Evolutionary conservation across 2,797 vertebrate species (phyloP).

Genomic region (Lithobates pipiens): DNA sequence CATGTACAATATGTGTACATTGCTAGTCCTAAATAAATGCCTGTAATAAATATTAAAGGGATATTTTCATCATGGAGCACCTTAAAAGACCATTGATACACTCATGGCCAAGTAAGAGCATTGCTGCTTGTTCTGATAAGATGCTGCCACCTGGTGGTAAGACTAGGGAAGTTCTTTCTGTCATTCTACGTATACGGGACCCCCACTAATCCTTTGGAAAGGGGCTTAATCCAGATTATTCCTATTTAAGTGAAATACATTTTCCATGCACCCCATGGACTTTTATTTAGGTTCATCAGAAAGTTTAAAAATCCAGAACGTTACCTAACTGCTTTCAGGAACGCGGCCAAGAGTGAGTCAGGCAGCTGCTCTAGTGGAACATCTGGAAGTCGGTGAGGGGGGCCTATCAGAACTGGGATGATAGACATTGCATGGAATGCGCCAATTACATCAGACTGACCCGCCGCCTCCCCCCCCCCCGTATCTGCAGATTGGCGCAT

Average conservation of each 20-base stretch:
- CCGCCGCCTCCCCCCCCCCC: not conserved
- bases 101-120: too few relatives aligned
- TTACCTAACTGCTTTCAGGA: slow-evolving; percentile 47
- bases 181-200: not conserved
- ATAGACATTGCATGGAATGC: slow-evolving; percentile 21
- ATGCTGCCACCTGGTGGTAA: slow-evolving; percentile 36
- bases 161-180: not conserved
- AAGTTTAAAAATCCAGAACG: not conserved
- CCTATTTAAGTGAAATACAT: not conserved
- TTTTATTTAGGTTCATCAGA: not conserved
- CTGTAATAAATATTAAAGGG: too few relatives aligned
- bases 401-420: slow-evolving; percentile 1
- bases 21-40: too few relatives aligned
- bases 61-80: too few relatives aligned
- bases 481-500: not conserved
- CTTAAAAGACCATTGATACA: too few relatives aligned
- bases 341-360: slow-evolving; percentile 32
- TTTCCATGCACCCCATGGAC: not conserved
- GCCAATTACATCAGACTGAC: slow-evolving; percentile 10
- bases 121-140: not conserved
- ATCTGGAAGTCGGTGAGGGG: slow-evolving; percentile 46
- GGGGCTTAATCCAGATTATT: not conserved
- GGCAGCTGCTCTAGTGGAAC: slow-evolving; percentile 16
- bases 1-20: too few relatives aligned
- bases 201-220: not conserved